A percentile compares a stretch with the other conserved stretches of the same genome.
phyloP scores from a whole-genome alignment of 2,888 invertebrate genomes.

The Entomobrya multifasciata region DNA sequence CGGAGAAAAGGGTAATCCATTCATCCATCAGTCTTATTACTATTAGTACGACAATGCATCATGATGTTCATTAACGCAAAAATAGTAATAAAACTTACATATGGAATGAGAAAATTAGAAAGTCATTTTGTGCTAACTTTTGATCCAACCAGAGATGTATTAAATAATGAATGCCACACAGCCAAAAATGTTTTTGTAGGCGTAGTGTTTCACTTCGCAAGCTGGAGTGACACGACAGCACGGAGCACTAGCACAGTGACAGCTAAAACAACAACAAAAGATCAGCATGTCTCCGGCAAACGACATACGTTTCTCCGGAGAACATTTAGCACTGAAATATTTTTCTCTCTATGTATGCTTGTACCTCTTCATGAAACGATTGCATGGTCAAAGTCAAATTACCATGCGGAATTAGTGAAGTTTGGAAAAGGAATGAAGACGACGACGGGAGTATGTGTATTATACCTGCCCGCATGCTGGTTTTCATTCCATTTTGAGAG shows the following conservation, averaged over 20 bases:
- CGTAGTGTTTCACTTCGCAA: background rate
- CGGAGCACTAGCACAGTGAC: background rate
- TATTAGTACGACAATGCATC: background rate
- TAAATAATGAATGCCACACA: background rate
- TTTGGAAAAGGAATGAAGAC: background rate
- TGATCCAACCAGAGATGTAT: slow-evolving; percentile 8
- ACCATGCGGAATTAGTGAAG: slow-evolving; percentile 35
- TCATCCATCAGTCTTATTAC: slow-evolving; percentile 23
- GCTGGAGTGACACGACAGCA: slow-evolving; percentile 1
- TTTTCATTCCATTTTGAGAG: slow-evolving; percentile 13
- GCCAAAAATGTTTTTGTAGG: background rate
- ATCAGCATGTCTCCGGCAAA: slow-evolving; percentile 10
- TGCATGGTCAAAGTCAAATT: slow-evolving; percentile 65
- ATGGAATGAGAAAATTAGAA: slow-evolving; percentile 9
- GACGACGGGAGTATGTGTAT: background rate
- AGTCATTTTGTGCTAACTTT: background rate
- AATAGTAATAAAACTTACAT: background rate
- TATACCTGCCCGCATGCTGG: slow-evolving; percentile 3
- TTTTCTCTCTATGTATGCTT: background rate
- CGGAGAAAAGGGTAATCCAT: slow-evolving; percentile 1
- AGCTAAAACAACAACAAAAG: slow-evolving; percentile 22
- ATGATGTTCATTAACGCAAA: slow-evolving; percentile 22
- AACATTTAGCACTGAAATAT: background rate
- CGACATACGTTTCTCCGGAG: slow-evolving; percentile 28
- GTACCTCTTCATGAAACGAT: too few relatives aligned